Base-by-base conservation (phyloP, 2,797 vertebrate genomes). In the Varecia variegata region DNA sequence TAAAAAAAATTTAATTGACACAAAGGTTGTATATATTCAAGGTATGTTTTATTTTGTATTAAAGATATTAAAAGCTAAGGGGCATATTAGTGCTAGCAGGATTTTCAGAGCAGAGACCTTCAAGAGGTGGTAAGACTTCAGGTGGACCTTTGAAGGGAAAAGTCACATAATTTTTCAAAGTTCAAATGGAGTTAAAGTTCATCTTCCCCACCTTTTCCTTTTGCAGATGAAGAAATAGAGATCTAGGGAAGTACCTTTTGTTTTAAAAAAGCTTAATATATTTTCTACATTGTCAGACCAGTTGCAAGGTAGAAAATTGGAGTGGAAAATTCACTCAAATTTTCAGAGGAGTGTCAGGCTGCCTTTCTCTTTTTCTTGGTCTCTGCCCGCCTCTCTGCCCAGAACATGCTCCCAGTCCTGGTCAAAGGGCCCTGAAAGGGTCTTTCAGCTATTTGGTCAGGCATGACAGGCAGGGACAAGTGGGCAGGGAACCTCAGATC, bases 181-280 rank as follows among this genome's bases (percentile, higher is more conserved):
- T 62, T 94, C 60, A 62, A 58, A 94, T 74, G n/a, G 65, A 40
- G 5, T 88, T 74, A 60, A 32, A 25, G 35, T 71, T 86, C 38
- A 67, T 77, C 58, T 77, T 35, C 35, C 21, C 79, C n/a, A 52
- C 54, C 83, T 17, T 18, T 82, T 94, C 83, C 89, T 96, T 88
- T 93, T 79, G 83, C 43, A 71, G 74, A 88, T 82, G 73, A 77
- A 91, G 93, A 94, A 90, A 93, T 25, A 67, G 87, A 96, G 32
- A 95, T 50, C 7, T 3, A 88, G 35, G 67, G 77, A 96, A 95
- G 58, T 67, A 74, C 21, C 38, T 83, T 73, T 45, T 56, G 3
- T 54, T 54, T 86, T 15, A 68, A 30, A 25, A 40, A 50, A 62
- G 21, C 9, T 79, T 77, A 77, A 21, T 91, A 18, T 88, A 50